A percentile compares a stretch with the other conserved stretches of the same genome.
Evolutionary conservation across 23 tunicate species (phyloP).

Genomic region (Halocynthia aurantium): DNA sequence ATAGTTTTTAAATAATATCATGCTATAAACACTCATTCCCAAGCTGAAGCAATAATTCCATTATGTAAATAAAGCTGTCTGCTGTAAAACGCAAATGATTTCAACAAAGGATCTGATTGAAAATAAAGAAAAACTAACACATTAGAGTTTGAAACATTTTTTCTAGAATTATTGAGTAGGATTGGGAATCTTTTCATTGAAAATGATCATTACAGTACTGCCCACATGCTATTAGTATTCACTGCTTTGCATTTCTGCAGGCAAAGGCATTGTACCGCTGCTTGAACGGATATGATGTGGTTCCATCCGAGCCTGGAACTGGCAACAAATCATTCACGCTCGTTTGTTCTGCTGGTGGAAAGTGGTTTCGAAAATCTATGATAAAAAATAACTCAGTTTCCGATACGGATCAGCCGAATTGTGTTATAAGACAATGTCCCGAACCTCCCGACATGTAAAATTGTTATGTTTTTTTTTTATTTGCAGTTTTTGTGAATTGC

Average conservation of each 20-base stretch:
- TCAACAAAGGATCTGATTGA: too few relatives aligned
- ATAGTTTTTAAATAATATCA: too few relatives aligned
- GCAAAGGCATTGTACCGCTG: conserved; percentile 34
- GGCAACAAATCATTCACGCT: not conserved
- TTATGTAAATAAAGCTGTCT: too few relatives aligned
- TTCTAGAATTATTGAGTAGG: too few relatives aligned
- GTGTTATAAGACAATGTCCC: not conserved
- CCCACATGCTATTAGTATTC: too few relatives aligned
- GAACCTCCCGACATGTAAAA: not conserved
- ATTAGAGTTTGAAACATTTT: too few relatives aligned
- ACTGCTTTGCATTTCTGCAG: not conserved
- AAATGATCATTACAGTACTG: too few relatives aligned
- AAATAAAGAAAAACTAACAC: too few relatives aligned
- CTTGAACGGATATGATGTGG: conserved; percentile 18
- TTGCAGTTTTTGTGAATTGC: not conserved
- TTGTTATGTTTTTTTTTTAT: not conserved
- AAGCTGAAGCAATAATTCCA: too few relatives aligned
- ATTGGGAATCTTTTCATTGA: too few relatives aligned
- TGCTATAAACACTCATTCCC: too few relatives aligned
- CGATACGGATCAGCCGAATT: not conserved
- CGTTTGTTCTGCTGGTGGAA: conserved; percentile 4
- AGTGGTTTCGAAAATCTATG: not conserved
- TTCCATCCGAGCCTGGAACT: not conserved
- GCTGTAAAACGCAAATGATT: too few relatives aligned
- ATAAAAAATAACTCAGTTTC: not conserved